Conservation (phyloP, 2,113 vertebrate genomes). For the Synchiropus splendidus region DNA sequence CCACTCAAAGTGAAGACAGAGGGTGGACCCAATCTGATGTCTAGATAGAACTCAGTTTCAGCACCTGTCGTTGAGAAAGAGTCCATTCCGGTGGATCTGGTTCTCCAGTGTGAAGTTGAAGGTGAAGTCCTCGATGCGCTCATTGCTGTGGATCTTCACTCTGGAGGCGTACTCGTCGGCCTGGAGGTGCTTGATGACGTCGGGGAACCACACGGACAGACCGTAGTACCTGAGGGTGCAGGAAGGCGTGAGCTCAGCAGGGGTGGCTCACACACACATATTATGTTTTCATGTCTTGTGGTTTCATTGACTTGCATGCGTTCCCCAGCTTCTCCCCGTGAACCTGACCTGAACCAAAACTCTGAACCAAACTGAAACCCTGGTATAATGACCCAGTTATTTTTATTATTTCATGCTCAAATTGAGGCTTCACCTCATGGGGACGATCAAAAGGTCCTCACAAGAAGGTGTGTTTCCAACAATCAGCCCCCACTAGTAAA, state of each 20-base stretch:
- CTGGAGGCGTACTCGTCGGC: slow-evolving; percentile 81
- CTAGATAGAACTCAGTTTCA: not conserved
- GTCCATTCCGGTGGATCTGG: slow-evolving; percentile 85
- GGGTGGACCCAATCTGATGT: not conserved
- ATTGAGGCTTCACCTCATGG: no score
- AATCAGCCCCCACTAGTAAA: no score
- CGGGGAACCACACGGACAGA: slow-evolving; percentile 96
- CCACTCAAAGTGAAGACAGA: not conserved
- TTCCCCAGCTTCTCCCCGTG: no score
- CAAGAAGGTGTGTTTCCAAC: no score
- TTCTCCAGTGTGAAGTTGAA: slow-evolving; percentile 98
- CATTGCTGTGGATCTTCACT: slow-evolving; percentile 75
- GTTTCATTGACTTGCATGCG: no score
- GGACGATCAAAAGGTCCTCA: no score
- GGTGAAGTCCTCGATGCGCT: slow-evolving; percentile 78
- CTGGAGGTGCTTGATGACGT: slow-evolving; percentile 95
- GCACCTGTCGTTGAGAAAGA: slow-evolving; percentile 88
- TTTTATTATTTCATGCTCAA: no score
- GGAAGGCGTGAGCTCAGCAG: not conserved
- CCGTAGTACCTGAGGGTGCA: slow-evolving; percentile 83
- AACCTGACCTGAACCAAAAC: no score
- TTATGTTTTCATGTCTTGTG: no score
- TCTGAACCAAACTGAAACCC: no score
- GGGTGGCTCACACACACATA: no score
- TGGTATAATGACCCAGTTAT: no score